Evolutionary conservation across 1,140 invertebrate species (phyloP).

Genomic region (Euura saliciscinereae): DNA sequence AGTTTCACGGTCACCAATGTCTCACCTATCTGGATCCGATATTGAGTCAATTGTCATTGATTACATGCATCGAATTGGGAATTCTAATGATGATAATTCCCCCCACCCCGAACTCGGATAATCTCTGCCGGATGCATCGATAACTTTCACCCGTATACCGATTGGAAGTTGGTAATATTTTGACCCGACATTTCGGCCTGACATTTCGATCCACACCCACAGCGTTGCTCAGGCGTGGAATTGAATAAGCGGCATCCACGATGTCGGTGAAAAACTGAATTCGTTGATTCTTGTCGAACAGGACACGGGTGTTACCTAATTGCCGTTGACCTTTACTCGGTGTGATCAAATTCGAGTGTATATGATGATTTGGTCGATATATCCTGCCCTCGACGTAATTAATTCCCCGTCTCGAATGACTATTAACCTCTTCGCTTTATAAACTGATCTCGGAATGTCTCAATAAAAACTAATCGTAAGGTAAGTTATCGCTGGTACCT

Average conservation of each 20-base stretch:
- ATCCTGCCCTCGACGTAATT: background rate
- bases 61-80: background rate
- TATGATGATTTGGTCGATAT: background rate
- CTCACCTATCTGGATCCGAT: background rate
- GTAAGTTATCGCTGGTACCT: slow-evolving; percentile 3
- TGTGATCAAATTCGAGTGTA: too few relatives aligned
- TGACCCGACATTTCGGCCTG: background rate
- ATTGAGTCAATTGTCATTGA: background rate
- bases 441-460: slow-evolving; percentile 1
- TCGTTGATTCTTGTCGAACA: background rate
- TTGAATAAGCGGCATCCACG: too few relatives aligned
- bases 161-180: background rate
- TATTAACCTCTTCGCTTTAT: background rate
- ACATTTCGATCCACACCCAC: slow-evolving; percentile 3
- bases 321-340: background rate
- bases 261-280: too few relatives aligned
- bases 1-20: background rate
- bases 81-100: background rate
- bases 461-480: slow-evolving; percentile 9
- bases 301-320: background rate
- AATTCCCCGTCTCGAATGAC: background rate
- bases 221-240: background rate
- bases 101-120: background rate
- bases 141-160: background rate
- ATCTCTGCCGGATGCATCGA: background rate